These are phyloP conservation scores for Drosophila infuscata DNA, from an alignment of 2,888 invertebrate genomes.

Conservation along the genomic window DNA sequence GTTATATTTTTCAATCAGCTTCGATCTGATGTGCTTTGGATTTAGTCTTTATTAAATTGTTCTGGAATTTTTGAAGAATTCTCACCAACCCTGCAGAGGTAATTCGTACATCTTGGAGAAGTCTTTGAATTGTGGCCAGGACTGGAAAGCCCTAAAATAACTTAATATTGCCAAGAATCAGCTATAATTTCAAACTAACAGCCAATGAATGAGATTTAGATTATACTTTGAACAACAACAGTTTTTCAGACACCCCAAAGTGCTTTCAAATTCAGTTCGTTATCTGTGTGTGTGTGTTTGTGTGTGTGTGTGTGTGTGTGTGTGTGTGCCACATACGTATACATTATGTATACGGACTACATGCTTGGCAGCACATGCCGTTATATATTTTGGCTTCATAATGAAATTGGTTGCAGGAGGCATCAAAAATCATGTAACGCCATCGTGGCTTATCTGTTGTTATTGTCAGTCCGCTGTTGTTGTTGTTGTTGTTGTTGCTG, in stretches of 20 bases:
- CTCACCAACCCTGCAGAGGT: background rate
- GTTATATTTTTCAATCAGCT: background rate
- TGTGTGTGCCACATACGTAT: conserved; percentile 4
- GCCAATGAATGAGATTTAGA: background rate
- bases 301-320: background rate
- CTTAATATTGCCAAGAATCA: background rate
- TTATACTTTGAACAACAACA: background rate
- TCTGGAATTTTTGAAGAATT: background rate
- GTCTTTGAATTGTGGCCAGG: background rate
- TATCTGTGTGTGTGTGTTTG: background rate
- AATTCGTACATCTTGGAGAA: background rate
- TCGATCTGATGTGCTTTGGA: background rate
- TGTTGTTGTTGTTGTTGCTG: conserved; percentile 38
- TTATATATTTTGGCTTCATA: conserved; percentile 33
- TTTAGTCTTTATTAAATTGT: too few relatives aligned
- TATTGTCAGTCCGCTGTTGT: conserved; percentile 48
- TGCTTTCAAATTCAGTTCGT: conserved; percentile 14
- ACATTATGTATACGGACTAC: conserved; percentile 19
- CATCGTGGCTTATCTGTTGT: conserved; percentile 69
- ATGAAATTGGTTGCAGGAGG: conserved; percentile 33
- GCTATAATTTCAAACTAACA: background rate
- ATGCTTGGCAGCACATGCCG: conserved; percentile 14
- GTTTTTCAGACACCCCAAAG: background rate
- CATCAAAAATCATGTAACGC: conserved; percentile 74
- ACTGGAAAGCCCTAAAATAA: background rate